phyloP scores from a whole-genome alignment of 2,888 invertebrate species.

The Phalangium opilio region DNA sequence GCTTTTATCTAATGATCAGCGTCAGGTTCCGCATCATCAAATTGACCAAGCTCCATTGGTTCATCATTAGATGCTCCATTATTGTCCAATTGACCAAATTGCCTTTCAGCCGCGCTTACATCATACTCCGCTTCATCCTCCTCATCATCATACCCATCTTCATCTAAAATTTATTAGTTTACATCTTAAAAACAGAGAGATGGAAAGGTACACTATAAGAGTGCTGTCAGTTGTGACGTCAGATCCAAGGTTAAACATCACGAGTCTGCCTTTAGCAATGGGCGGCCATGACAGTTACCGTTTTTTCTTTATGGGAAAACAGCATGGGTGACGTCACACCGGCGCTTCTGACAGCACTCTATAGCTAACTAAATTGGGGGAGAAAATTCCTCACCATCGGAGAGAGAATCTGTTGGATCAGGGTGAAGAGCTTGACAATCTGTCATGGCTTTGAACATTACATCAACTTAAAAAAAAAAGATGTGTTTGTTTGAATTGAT shows the following conservation, averaged over 20 bases:
- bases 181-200: too few species aligned
- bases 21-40: conserved; percentile 16
- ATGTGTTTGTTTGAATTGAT: too few species aligned
- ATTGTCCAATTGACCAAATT: not conserved
- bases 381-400: conserved; percentile 27
- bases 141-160: conserved; percentile 1
- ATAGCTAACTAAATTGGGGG: too few species aligned
- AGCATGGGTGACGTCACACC: too few species aligned
- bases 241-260: too few species aligned
- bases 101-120: conserved; percentile 4
- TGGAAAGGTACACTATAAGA: too few species aligned
- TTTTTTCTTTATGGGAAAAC: too few species aligned
- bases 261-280: too few species aligned
- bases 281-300: too few species aligned
- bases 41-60: conserved; percentile 17
- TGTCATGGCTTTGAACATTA: conserved; percentile 56
- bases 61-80: conserved; percentile 4
- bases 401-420: conserved; percentile 48
- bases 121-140: conserved; percentile 5
- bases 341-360: too few species aligned
- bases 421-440: conserved; percentile 66
- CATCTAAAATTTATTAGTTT: not conserved
- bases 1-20: too few species aligned
- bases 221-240: too few species aligned
- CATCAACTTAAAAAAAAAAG: conserved; percentile 37